Conservation (phyloP, 2,113 vertebrate species). For the Emydocephalus ijimae region DNA sequence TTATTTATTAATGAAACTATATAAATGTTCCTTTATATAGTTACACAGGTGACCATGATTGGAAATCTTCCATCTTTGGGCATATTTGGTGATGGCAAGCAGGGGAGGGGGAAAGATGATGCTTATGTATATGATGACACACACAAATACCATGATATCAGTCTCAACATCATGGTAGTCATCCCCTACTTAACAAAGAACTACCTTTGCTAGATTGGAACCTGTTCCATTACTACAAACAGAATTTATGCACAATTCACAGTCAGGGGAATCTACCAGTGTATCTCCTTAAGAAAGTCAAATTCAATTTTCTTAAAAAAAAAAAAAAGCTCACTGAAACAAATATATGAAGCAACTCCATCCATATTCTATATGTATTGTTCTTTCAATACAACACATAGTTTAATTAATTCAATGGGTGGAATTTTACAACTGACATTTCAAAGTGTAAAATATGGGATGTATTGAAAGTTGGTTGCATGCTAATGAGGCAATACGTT, state of each 20-base stretch:
- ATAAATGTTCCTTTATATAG: not conserved
- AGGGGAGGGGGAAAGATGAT: not conserved
- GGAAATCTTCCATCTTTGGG: not conserved
- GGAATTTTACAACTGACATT: constrained; percentile 16
- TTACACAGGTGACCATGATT: not conserved
- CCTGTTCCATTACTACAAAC: not conserved
- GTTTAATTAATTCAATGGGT: constrained; percentile 24
- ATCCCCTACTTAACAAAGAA: not conserved
- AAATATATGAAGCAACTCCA: not conserved
- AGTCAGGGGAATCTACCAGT: not conserved
- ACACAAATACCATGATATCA: not conserved
- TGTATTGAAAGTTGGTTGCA: not conserved
- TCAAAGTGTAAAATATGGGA: not conserved
- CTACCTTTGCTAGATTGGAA: not conserved
- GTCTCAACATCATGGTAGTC: not conserved
- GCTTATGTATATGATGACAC: too few species aligned
- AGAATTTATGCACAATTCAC: not conserved
- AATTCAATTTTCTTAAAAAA: not conserved
- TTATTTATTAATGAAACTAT: not conserved
- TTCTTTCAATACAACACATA: not conserved
- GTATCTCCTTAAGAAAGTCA: not conserved
- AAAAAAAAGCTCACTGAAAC: not conserved
- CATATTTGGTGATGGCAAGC: not conserved
- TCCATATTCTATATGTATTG: not conserved
- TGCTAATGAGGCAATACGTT: not conserved